Evolutionary conservation across 2,888 invertebrate species (phyloP).

Genomic region (Patella depressa): DNA sequence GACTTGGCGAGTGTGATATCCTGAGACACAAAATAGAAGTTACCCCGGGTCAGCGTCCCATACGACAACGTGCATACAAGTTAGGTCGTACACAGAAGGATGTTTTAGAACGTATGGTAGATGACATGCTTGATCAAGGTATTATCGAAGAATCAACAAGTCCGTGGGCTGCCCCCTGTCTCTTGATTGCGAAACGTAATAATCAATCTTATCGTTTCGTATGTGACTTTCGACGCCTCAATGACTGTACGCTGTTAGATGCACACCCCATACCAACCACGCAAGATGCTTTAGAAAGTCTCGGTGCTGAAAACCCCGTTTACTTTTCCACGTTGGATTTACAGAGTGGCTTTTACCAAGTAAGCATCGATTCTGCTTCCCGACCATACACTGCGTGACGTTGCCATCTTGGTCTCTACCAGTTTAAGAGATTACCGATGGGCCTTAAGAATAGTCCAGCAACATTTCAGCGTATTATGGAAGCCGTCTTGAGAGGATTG

Average conservation of each 20-base stretch:
- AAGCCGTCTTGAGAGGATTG: not conserved
- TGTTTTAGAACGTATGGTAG: constrained; percentile 9
- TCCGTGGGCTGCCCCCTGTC: constrained; percentile 16
- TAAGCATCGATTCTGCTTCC: not conserved
- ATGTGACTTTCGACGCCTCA: constrained; percentile 5
- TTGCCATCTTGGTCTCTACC: constrained; percentile 23
- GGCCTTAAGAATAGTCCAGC: constrained; percentile 44
- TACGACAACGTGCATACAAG: constrained; percentile 15
- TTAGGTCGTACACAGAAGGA: constrained; percentile 12
- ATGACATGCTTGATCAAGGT: constrained; percentile 12
- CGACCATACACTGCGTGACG: not conserved
- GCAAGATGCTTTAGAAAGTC: constrained; percentile 1
- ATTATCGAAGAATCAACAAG: constrained; percentile 12
- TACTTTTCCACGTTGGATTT: constrained; percentile 14
- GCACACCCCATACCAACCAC: constrained; percentile 15
- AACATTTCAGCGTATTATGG: constrained; percentile 40
- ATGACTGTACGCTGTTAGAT: constrained; percentile 5
- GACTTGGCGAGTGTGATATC: constrained; percentile 8
- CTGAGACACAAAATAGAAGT: constrained; percentile 4
- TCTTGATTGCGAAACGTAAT: constrained; percentile 10
- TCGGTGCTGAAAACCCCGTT: constrained; percentile 9
- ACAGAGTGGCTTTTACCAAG: constrained; percentile 6
- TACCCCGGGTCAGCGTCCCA: not conserved
- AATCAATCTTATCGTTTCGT: constrained; percentile 14
- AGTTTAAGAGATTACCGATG: too few species aligned